Base-by-base conservation (phyloP, 2,888 invertebrate genomes). In the Thecophora atra region DNA sequence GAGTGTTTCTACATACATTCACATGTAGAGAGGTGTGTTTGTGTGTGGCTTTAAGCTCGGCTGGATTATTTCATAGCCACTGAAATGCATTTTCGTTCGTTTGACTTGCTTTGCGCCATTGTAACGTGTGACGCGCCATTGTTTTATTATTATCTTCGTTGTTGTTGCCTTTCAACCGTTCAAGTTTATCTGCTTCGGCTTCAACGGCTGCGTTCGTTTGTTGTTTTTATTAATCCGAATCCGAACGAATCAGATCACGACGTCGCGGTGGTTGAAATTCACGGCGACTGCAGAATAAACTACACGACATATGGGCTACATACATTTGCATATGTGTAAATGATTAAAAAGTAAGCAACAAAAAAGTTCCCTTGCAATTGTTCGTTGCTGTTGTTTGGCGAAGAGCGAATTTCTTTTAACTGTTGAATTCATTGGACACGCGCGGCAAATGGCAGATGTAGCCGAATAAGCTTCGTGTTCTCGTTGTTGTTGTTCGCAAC, bases 401-500 rank as follows among this genome's bases (percentile, higher is more conserved):
- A 37, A 6, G n/a, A n/a, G n/a, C 11, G 11, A 37, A 37, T 37
- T 37, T 37, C 37, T 37, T 37, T 37, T n/a, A n/a, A n/a, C n/a
- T n/a, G n/a, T 8, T 37, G 37, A 37, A 37, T 37, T 37, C 37
- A 37, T 8, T 37, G 37, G 37, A 37, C 37, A 37, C 37, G 37
- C 37, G 37, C 7, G 6, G 37, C 11, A 8, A 11, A 37, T 37
- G 37, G 37, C 37, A 37, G 37, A 6, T 37, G 37, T 37, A 37
- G 7, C 11, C 37, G 37, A 37, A 37, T 11, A 11, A 37, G 37
- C 37, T 52, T 52, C 17, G 6, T 52, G 52, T 58, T 66, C 62
- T 64, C 68, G 37, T 8, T 30, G 60, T 68, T 72, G 62, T 15
- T 51, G 26, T 30, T 67, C 67, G 26, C 24, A 60, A 66, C 47